Percentiles rank a stretch among this genome's conserved stretches.
Evolutionary conservation across 1,140 invertebrate genomes (phyloP).

Genomic region (Laupala kohalensis): DNA sequence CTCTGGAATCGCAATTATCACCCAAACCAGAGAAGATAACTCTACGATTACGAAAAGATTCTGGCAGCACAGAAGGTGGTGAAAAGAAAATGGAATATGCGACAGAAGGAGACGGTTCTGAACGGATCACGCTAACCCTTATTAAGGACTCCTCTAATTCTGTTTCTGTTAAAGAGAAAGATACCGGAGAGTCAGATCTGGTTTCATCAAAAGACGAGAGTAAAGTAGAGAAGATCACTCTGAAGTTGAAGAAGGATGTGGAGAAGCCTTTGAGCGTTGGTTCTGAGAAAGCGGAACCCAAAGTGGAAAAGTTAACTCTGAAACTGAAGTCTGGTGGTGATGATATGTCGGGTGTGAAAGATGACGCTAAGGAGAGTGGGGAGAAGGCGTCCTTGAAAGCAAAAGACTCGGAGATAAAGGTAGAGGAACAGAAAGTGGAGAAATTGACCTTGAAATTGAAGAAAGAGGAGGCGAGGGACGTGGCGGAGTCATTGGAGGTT

Average conservation of each 20-base stretch:
- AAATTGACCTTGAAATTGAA: not conserved
- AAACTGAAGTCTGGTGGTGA: not conserved
- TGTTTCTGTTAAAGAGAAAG: not conserved
- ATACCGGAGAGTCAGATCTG: not conserved
- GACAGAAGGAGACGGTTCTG: not conserved
- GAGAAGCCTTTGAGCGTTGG: not conserved
- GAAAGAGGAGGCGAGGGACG: not conserved
- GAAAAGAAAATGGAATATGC: not conserved
- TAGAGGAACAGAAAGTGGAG: not conserved
- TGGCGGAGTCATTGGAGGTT: no score
- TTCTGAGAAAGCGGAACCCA: not conserved
- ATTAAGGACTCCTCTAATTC: not conserved
- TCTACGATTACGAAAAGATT: not conserved
- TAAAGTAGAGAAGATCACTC: not conserved
- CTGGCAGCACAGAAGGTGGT: not conserved
- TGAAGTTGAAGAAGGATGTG: not conserved
- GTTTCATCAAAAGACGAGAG: not conserved
- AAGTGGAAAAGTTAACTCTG: not conserved
- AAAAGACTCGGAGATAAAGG: not conserved
- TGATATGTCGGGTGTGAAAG: not conserved
- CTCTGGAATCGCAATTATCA: not conserved
- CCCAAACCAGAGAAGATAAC: not conserved
- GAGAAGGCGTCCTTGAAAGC: not conserved
- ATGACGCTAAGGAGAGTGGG: not conserved
- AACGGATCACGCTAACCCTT: not conserved